Base-by-base conservation (phyloP, 2,797 vertebrate species). In the Syngnathus rostellatus region DNA sequence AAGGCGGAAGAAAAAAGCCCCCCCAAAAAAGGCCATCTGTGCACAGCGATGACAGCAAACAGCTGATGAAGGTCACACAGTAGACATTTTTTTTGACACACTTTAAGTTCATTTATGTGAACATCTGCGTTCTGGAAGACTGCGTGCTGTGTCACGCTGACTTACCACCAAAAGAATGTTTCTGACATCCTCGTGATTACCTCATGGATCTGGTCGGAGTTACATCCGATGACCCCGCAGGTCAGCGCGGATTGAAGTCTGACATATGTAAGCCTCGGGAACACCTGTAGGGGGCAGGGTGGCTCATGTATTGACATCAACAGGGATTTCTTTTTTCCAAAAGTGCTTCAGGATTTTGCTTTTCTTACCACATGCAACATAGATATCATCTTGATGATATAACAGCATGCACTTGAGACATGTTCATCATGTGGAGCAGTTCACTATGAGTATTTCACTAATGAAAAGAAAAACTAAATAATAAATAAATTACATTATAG, bases 1-100 rank as follows among this genome's bases (percentile, higher is more conserved):
- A 58, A 66, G n/a, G 14, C 21, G 25, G 16, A 16, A 50, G 63
- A 66, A 62, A 46, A 63, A 45, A 63, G 11, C 7, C 48, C 19
- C 48, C 48, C 2, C 19, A 40, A 66, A 59, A 67, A 64, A 70
- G 72, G 74, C 78, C 62, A 75, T 77, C 60, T 62, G 75, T 79
- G 72, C 81, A 69, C 66, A 65, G 71, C 70, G 75, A 85, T 85
- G 82, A 86, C 83, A 81, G 81, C 72, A 73, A 81, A 82, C 78
- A 87, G 85, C 84, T 84, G 84, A 88, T 77, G 70, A 74, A 77
- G 85, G 85, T 86, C 81, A 79, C 60, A 62, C 60, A 62, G 60
- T 62, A 69, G 75, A 76, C 75, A 68, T 70, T 83, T 87, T 76
- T 81, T 86, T 78, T 76, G 73, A 80, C 82, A 76, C 74, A 72